A percentile compares a stretch with the other conserved stretches of the same genome.
phyloP scores from a whole-genome alignment of 2,797 vertebrate genomes.

The Pampus argenteus region DNA sequence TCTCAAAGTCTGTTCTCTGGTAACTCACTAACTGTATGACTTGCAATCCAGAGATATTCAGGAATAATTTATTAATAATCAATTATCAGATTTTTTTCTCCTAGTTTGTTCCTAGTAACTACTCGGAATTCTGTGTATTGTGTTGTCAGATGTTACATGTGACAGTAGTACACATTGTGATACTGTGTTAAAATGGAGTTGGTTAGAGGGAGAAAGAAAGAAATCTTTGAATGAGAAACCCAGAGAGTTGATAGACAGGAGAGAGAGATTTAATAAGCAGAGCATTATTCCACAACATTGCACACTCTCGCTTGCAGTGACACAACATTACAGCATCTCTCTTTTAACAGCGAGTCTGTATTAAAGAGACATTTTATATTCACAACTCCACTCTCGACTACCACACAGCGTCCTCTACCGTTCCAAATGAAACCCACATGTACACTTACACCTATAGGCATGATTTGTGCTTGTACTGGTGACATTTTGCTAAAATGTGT shows the following conservation, averaged over 20 bases:
- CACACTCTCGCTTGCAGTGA: slow-evolving; percentile 43
- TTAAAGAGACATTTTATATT: slow-evolving; percentile 55
- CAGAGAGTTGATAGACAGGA: slow-evolving; percentile 34
- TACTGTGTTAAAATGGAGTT: slow-evolving; percentile 30
- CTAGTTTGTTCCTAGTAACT: no score
- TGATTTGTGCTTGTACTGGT: background rate
- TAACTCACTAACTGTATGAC: no score
- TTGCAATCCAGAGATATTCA: background rate
- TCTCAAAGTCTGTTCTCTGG: background rate
- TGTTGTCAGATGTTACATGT: background rate
- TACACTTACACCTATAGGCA: background rate
- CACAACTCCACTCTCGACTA: slow-evolving; percentile 27
- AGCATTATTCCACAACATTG: slow-evolving; percentile 60
- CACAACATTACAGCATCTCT: slow-evolving; percentile 36
- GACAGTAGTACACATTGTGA: slow-evolving; percentile 26
- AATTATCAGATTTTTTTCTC: background rate
- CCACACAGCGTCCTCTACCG: slow-evolving; percentile 61
- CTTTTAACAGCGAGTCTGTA: slow-evolving; percentile 42
- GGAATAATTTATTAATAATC: background rate
- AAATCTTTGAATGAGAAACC: slow-evolving; percentile 25
- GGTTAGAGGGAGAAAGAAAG: slow-evolving; percentile 19
- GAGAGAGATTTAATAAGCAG: slow-evolving; percentile 46
- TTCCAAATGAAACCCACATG: slow-evolving; percentile 23
- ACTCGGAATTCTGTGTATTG: background rate
- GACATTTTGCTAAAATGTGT: slow-evolving; percentile 1